phyloP scores from a whole-genome alignment of 2,888 invertebrate species.

The Drosophila engyochracea region DNA sequence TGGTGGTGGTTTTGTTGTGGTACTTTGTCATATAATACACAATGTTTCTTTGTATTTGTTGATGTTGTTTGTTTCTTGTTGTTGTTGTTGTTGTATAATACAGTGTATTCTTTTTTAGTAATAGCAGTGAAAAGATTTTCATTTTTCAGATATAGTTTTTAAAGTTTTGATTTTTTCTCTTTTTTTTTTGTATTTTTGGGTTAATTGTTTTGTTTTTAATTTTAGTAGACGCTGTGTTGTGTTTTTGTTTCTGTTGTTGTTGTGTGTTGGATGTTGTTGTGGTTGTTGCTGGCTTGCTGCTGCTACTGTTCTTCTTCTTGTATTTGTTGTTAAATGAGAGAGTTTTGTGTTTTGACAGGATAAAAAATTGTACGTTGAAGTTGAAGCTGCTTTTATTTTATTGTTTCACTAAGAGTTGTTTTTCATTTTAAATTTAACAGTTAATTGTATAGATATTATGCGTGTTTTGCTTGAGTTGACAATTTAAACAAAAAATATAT shows the following conservation, averaged over 20 bases:
- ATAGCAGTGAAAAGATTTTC: slow-evolving; percentile 51
- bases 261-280: slow-evolving; percentile 34
- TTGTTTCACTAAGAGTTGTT: slow-evolving; percentile 19
- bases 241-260: slow-evolving; percentile 29
- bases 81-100: slow-evolving; percentile 56
- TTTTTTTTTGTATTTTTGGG: slow-evolving; percentile 19
- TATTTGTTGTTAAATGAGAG: slow-evolving; percentile 43
- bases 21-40: slow-evolving; percentile 69
- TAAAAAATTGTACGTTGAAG: slow-evolving; percentile 48
- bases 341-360: slow-evolving; percentile 56
- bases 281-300: slow-evolving; percentile 34
- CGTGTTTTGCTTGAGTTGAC: slow-evolving; percentile 30
- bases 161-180: slow-evolving; percentile 7
- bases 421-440: slow-evolving; percentile 1
- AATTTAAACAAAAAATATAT: slow-evolving; percentile 31
- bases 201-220: slow-evolving; percentile 46
- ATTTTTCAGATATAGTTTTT: slow-evolving; percentile 24
- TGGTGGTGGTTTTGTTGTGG: slow-evolving; percentile 46
- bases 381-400: slow-evolving; percentile 37
- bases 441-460: slow-evolving; percentile 33
- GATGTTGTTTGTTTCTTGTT: slow-evolving; percentile 27
- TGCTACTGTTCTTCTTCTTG: slow-evolving; percentile 31
- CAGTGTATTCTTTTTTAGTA: slow-evolving; percentile 70
- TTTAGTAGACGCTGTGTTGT: slow-evolving; percentile 47
- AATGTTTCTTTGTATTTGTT: slow-evolving; percentile 58